Percentiles rank a stretch among this genome's conserved stretches.
These are phyloP conservation scores for Pantherophis guttatus DNA, from an alignment of 2,113 vertebrate genomes.

Conservation along the genomic window DNA sequence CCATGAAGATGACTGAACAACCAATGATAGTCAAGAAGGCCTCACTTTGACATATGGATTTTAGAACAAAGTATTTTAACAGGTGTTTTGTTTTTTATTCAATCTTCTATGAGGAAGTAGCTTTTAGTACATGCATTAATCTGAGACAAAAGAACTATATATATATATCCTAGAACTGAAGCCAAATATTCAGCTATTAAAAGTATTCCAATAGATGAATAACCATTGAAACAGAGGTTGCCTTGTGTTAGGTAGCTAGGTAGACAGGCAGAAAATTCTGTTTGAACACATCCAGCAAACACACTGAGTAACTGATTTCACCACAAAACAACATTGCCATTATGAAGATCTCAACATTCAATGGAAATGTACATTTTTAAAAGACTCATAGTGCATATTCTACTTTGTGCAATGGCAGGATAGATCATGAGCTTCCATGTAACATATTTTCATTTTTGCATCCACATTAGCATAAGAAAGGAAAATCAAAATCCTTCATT, in stretches of 20 bases:
- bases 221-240: not conserved
- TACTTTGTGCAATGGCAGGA: not conserved
- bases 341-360: not conserved
- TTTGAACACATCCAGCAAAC: not conserved
- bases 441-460: not conserved
- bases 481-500: not conserved
- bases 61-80: not conserved
- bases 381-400: not conserved
- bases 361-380: not conserved
- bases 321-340: not conserved
- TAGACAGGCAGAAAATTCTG: not conserved
- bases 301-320: not conserved
- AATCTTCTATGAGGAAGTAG: not conserved
- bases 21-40: not conserved
- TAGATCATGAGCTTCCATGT: not conserved
- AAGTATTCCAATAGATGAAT: not conserved
- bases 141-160: not conserved
- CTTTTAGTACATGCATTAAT: not conserved
- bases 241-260: not conserved
- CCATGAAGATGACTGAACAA: not conserved
- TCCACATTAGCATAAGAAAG: not conserved
- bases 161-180: not conserved
- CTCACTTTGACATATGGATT: not conserved
- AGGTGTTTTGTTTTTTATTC: not conserved
- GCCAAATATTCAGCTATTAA: not conserved